phyloP scores from a whole-genome alignment of 1,140 invertebrate genomes.

The Polypedilum vanderplanki region DNA sequence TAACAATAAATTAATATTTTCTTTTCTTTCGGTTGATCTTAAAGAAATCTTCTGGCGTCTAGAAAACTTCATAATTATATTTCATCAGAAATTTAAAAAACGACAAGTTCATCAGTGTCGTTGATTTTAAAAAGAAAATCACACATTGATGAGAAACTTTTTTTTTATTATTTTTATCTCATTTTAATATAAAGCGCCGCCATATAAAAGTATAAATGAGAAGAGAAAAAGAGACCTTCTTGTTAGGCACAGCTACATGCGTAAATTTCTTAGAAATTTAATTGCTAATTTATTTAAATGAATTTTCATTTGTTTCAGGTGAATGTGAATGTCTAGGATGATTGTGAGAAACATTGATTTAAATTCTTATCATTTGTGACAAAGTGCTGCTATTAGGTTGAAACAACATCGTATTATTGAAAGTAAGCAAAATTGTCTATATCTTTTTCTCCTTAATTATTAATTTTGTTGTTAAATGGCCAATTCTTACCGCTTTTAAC shows the following conservation, averaged over 20 bases:
- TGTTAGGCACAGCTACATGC: background rate
- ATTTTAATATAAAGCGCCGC: constrained; percentile 11
- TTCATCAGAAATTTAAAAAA: background rate
- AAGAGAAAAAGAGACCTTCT: background rate
- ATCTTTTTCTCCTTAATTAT: background rate
- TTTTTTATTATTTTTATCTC: background rate
- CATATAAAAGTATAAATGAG: background rate
- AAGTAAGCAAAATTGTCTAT: too few relatives aligned
- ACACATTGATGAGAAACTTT: constrained; percentile 9
- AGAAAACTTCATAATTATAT: background rate
- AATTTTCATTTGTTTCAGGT: background rate
- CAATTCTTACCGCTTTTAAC: background rate
- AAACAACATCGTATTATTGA: too few relatives aligned
- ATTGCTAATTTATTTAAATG: constrained; percentile 24
- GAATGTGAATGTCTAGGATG: background rate
- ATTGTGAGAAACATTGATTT: background rate
- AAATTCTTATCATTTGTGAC: too few relatives aligned
- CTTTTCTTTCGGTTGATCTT: background rate
- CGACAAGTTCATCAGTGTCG: background rate
- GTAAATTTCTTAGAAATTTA: background rate
- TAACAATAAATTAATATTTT: too few relatives aligned
- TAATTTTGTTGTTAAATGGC: background rate
- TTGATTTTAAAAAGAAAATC: background rate
- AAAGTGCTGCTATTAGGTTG: too few relatives aligned
- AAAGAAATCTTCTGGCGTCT: background rate